Base-by-base conservation (phyloP, 2,797 vertebrate genomes). In the Coendou prehensilis region DNA sequence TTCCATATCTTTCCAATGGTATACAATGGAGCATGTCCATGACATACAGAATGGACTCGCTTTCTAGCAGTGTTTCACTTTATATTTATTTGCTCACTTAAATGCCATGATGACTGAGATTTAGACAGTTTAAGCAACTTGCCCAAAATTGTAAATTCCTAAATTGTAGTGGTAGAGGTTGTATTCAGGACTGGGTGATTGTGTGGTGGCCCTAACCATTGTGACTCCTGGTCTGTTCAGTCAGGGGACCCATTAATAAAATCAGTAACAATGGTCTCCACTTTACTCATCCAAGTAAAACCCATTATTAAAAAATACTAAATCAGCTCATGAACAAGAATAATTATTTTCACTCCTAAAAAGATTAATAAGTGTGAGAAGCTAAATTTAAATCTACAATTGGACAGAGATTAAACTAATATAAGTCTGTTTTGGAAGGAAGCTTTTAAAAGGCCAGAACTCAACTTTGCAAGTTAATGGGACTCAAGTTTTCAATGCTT, bases 381-480 rank as follows among this genome's bases (percentile, higher is more conserved):
- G 93, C 95, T 97, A 97, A 97, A 97, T 97, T 97, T 98, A 97
- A 96, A 96, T 83, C 92, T 96, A 91, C 95, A 96, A 94, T 95
- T 98, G 97, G 97, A 95, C 89, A 97, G 95, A 97, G 97, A 98
- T 97, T 98, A 97, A 97, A 97, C 96, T 87, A 94, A 97, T 92
- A 95, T 33, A 50, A 89, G 86, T 95, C 93, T 97, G 94, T 97
- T 98, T 97, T 97, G 92, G 97, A 96, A 98, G 97, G 97, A 98
- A 97, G 96, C 97, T 97, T 98, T 98, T 96, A 97, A 98, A 98
- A 97, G 95, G 76, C 96, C 97, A 97, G 96, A 96, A 96, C 87
- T 92, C 87, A 95, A 93, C 96, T 98, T 97, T 97, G 96, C 92
- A 93, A 95, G 97, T 97, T 98, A 98, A 97, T 94, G 7, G 96